Conservation (phyloP, 2,797 vertebrate species). For the Muscicapa comitata region DNA sequence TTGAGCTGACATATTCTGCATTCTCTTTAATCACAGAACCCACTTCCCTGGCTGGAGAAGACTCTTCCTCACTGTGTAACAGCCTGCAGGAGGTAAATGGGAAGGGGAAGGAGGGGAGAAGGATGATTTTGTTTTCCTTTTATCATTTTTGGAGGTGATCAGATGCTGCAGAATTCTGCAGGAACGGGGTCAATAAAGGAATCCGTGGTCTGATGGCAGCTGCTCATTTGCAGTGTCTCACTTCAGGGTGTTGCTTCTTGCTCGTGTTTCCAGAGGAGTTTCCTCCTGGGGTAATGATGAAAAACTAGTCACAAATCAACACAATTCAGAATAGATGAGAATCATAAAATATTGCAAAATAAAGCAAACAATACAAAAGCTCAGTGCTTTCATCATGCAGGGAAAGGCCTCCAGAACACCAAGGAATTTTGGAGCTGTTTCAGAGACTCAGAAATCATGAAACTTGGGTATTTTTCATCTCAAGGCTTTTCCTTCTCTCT, state of each 20-base stretch:
- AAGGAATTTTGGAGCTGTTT: constrained; percentile 38
- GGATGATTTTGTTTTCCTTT: not conserved
- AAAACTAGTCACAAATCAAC: constrained; percentile 52
- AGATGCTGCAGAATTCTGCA: not conserved
- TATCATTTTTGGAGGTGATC: not conserved
- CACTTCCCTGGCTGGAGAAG: not conserved
- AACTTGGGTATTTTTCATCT: constrained; percentile 11
- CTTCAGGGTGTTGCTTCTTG: constrained; percentile 7
- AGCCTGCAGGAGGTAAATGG: not conserved
- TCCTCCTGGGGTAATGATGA: not conserved
- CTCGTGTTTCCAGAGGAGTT: constrained; percentile 15
- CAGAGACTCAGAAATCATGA: constrained; percentile 2
- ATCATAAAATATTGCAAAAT: constrained; percentile 49
- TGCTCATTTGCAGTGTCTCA: not conserved
- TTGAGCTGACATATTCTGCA: not conserved
- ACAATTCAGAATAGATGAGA: constrained; percentile 13
- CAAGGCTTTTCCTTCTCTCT: not conserved
- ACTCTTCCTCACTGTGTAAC: not conserved
- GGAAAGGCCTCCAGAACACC: constrained; percentile 25
- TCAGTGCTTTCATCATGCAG: not conserved
- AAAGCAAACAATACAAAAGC: constrained; percentile 17
- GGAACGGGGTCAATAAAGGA: not conserved
- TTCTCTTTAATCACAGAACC: not conserved
- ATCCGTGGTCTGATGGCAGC: not conserved
- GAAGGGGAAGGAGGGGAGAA: not conserved